Evolutionary conservation across 1,140 invertebrate species (phyloP), one percentile per base, ranked within the genome.

Genomic region (Rhopalosiphum padi): DNA sequence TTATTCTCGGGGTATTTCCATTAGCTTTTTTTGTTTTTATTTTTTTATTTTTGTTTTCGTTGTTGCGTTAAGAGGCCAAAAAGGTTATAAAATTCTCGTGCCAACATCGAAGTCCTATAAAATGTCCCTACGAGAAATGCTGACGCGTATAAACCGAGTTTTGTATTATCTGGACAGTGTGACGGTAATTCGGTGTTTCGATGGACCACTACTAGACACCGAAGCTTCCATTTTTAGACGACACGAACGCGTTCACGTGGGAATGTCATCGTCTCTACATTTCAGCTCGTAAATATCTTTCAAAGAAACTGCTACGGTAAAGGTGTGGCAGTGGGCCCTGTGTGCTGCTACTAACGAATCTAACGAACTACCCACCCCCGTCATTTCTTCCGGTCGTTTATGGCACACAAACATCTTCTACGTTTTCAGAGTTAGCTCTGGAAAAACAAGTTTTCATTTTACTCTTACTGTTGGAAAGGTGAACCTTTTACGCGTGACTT

Each of bases 271-370:
- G 8, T 55, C 41, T 68, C 23, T n/a, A 46, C 22, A 91, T 30
- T 91, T 77, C 37, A 46, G 41, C 25, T 91, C 41, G 43, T 91
- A 91, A 91, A 91, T 77, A 91, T 43, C 55, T 91, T 91, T 91
- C 60, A 46, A 46, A 23, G 41, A 82, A 48, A 77, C 55, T 91
- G 2, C 4, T 43, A 0, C 8, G 23, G 55, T 25, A 91, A 91
- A 43, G 41, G 89, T 60, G 55, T 60, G 89, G 37, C n/a, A 9
- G 85, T 55, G 51, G 53, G 9, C 37, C 15, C 55, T 90, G 15
- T 77, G 90, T 77, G 41, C n/a, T 46, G 25, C 22, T 46, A 1
- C 60, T 43, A 77, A 82, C 90, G 30, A 55, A 30, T 7, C 43
- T 43, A 23, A 91, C 43, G 60, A 91, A 68, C 37, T 91, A 77